Percentiles rank a stretch among this genome's conserved stretches.
Conservation (phyloP, 2,888 invertebrate genomes). For the Gibbula magus region DNA sequence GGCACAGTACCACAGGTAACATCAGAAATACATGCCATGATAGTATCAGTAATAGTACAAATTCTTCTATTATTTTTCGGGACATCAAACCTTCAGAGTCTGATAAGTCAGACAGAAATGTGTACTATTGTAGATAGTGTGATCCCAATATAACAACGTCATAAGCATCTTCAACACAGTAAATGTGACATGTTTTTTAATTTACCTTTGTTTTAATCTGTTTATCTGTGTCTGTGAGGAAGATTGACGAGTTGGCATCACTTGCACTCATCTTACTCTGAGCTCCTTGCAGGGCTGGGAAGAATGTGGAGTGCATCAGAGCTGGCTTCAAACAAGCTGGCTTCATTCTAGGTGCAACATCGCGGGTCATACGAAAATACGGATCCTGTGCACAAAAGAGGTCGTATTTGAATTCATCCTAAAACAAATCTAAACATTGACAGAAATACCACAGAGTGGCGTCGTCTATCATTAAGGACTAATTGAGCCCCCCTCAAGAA, state of each 20-base stretch:
- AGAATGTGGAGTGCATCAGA: constrained; percentile 89
- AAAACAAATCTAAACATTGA: no score
- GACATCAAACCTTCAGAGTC: neutral
- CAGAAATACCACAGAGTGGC: no score
- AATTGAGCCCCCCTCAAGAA: no score
- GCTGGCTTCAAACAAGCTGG: constrained; percentile 89
- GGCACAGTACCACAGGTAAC: no score
- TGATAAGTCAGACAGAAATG: neutral
- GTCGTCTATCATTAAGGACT: no score
- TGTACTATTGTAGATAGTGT: no score
- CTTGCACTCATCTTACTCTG: constrained; percentile 99
- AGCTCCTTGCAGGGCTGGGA: constrained; percentile 96
- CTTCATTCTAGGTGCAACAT: constrained; percentile 91
- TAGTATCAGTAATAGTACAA: no score
- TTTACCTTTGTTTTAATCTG: constrained; percentile 94
- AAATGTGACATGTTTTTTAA: neutral
- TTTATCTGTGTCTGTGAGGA: constrained; percentile 94
- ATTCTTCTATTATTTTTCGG: no score
- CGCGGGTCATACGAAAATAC: constrained; percentile 98
- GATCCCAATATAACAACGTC: no score
- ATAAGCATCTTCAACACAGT: neutral
- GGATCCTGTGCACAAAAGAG: constrained; percentile 83
- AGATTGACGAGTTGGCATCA: constrained; percentile 93
- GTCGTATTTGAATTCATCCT: no score
- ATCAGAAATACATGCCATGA: no score